Evolutionary conservation across 2,888 invertebrate genomes (phyloP).

Genomic region (Caenorhabditis japonica): DNA sequence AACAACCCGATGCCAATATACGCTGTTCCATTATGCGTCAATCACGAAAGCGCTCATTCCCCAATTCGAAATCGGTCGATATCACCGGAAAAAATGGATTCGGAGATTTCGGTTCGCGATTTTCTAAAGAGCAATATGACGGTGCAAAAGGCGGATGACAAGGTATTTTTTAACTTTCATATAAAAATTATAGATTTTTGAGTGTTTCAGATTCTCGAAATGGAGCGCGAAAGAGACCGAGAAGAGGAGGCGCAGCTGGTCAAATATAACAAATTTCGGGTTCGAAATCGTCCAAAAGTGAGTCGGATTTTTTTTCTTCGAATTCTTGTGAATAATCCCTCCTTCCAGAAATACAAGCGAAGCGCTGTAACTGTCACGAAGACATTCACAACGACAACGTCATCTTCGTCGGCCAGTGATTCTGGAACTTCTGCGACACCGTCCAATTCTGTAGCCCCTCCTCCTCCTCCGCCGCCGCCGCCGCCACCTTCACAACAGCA

Average conservation of each 20-base stretch:
- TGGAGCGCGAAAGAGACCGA: conserved; percentile 21
- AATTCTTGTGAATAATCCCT: not conserved
- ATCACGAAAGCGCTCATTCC: not conserved
- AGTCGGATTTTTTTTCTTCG: too few species aligned
- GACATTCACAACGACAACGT: not conserved
- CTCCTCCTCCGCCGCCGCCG: too few species aligned
- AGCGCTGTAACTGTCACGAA: conserved; percentile 35
- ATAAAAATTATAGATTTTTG: not conserved
- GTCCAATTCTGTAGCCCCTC: not conserved
- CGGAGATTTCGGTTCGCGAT: conserved; percentile 39
- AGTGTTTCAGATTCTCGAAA: conserved; percentile 12
- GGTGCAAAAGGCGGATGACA: conserved; percentile 33
- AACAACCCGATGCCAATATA: conserved; percentile 32
- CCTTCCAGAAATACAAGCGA: conserved; percentile 29
- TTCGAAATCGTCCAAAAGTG: conserved; percentile 43
- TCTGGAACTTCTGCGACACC: too few species aligned
- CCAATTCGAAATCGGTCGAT: conserved; percentile 28
- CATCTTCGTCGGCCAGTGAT: too few species aligned
- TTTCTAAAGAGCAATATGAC: conserved; percentile 45
- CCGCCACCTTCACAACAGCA: not conserved
- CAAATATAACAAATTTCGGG: conserved; percentile 43
- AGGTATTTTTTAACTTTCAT: not conserved
- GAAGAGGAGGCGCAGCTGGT: conserved; percentile 20
- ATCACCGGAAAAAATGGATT: conserved; percentile 38
- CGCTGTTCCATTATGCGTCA: conserved; percentile 6